Percentiles rank a stretch among this genome's conserved stretches.
These are phyloP conservation scores for Philopotamus ludificatus DNA, from an alignment of 1,140 invertebrate species.

Conservation along the genomic window DNA sequence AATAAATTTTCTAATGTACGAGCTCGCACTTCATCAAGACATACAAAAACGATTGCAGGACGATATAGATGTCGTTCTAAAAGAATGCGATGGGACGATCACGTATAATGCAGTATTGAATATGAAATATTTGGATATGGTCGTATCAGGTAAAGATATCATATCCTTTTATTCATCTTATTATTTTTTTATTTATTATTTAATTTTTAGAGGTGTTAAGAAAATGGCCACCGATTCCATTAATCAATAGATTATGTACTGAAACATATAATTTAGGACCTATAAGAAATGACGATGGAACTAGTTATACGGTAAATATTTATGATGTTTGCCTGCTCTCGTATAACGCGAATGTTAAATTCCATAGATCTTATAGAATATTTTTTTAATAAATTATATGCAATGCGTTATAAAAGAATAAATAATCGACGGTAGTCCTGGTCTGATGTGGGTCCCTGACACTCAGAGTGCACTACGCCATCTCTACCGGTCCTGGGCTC, in stretches of 20 bases:
- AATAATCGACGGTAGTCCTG: no score
- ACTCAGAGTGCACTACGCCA: no score
- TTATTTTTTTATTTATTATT: constrained; percentile 25
- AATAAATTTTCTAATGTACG: constrained; percentile 36
- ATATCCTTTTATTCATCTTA: background rate
- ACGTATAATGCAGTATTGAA: constrained; percentile 47
- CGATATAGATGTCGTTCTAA: constrained; percentile 50
- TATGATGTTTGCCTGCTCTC: no score
- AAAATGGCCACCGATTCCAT: constrained; percentile 54
- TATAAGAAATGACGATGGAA: constrained; percentile 9
- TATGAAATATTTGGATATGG: no score
- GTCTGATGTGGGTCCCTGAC: no score
- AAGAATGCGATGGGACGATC: constrained; percentile 41
- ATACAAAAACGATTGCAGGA: constrained; percentile 52
- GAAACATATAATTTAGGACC: constrained; percentile 51
- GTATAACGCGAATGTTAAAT: no score
- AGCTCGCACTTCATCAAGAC: constrained; percentile 53
- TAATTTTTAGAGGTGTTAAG: constrained; percentile 56
- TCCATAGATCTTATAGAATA: no score
- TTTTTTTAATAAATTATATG: no score
- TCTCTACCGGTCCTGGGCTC: no score
- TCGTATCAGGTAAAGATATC: constrained; percentile 51
- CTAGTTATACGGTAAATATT: constrained; percentile 20
- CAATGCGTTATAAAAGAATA: no score
- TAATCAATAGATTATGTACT: constrained; percentile 50